A percentile compares a stretch with the other conserved stretches of the same genome.
Evolutionary conservation across 2,113 vertebrate genomes (phyloP).

Genomic region (Caranx ignobilis): DNA sequence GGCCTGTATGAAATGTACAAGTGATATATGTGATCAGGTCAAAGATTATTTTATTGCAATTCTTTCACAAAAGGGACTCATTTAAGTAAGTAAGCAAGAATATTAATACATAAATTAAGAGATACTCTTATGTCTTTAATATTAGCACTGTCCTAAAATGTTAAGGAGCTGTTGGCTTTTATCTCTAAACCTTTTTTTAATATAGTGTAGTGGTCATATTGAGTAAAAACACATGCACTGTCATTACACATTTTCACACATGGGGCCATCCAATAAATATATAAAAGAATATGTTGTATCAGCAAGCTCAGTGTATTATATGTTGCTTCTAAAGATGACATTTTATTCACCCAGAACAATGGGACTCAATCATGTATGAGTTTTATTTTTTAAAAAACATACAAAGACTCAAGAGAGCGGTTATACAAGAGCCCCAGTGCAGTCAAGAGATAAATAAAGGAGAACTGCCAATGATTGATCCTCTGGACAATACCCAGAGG

Average conservation of each 20-base stretch:
- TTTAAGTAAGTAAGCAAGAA: slow-evolving; percentile 5
- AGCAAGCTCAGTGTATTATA: too few relatives aligned
- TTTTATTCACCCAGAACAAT: background rate
- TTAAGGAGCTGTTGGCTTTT: background rate
- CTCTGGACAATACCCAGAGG: slow-evolving; percentile 18
- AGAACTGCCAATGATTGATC: slow-evolving; percentile 29
- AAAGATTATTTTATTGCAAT: background rate
- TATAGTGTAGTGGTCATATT: too few relatives aligned
- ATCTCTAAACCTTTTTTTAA: too few relatives aligned
- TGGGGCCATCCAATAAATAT: too few relatives aligned
- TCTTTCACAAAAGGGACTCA: background rate
- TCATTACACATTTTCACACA: too few relatives aligned
- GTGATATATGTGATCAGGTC: background rate
- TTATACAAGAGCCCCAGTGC: slow-evolving; percentile 22
- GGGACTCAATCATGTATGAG: background rate
- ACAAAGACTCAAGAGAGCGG: background rate
- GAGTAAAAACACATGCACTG: too few relatives aligned
- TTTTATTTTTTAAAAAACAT: background rate
- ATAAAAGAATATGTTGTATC: too few relatives aligned
- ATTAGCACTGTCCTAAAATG: background rate
- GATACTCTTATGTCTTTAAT: background rate
- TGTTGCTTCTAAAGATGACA: too few relatives aligned
- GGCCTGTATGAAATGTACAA: too few relatives aligned
- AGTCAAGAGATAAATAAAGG: slow-evolving; percentile 37
- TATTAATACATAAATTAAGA: slow-evolving; percentile 49